Percentiles rank a stretch among this genome's conserved stretches.
phyloP scores from a whole-genome alignment of 2,113 vertebrate species.

The Lonchura striata region DNA sequence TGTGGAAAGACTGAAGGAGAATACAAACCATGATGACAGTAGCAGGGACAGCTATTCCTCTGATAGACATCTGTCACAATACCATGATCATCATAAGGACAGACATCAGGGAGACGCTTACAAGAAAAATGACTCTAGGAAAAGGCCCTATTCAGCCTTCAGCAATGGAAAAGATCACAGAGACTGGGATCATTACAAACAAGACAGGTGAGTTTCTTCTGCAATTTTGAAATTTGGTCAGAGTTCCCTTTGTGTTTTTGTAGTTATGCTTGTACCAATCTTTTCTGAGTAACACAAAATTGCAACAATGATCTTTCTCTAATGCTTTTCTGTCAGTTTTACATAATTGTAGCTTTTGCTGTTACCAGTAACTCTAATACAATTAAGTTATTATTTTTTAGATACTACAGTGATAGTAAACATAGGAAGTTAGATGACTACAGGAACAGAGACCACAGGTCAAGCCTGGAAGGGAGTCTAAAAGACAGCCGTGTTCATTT shows the following conservation, averaged over 20 bases:
- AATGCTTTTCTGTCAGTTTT: not conserved
- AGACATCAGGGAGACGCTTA: conserved; percentile 83
- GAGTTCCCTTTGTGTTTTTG: not conserved
- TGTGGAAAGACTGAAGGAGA: conserved; percentile 89
- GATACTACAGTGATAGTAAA: conserved; percentile 91
- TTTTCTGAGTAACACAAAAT: not conserved
- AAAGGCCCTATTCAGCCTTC: conserved; percentile 89
- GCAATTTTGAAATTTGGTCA: not conserved
- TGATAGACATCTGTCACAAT: conserved; percentile 84
- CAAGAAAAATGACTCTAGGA: conserved; percentile 86
- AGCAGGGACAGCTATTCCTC: conserved; percentile 97
- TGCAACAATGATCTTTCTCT: not conserved
- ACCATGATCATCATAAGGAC: conserved; percentile 88
- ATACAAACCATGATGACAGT: conserved; percentile 91
- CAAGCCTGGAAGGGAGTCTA: conserved; percentile 76
- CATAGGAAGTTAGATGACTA: conserved; percentile 92
- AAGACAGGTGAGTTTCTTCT: conserved; percentile 75
- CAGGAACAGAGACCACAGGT: conserved; percentile 88
- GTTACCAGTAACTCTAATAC: not conserved
- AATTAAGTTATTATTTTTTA: conserved; percentile 47
- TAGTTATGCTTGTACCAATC: not conserved
- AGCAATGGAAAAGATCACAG: conserved; percentile 97
- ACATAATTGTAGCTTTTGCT: not conserved
- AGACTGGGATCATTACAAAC: conserved; percentile 91
- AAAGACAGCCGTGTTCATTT: conserved; percentile 83